phyloP scores from a whole-genome alignment of 2,888 invertebrate species.

The Ligdia adustata region DNA sequence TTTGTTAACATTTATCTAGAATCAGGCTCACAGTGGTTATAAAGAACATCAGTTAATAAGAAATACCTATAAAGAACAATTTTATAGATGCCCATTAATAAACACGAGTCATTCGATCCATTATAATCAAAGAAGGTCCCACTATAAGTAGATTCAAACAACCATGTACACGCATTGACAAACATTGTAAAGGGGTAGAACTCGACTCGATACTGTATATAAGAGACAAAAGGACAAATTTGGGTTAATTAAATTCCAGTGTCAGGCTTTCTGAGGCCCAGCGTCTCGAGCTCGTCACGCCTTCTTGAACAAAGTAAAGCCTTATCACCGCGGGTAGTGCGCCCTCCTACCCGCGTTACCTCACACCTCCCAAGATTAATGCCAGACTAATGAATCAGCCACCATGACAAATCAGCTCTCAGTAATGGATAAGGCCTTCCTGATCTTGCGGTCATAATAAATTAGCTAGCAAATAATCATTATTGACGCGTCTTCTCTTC shows the following conservation, averaged over 20 bases:
- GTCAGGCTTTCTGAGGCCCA: conserved; percentile 60
- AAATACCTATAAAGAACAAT: no score
- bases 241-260: conserved; percentile 77
- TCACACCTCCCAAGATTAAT: conserved; percentile 69
- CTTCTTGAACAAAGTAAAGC: conserved; percentile 70
- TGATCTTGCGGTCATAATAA: conserved; percentile 66
- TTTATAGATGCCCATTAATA: no score
- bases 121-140: not conserved
- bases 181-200: conserved; percentile 51
- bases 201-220: conserved; percentile 44
- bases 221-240: conserved; percentile 71
- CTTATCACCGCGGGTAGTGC: conserved; percentile 66
- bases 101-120: not conserved
- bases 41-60: no score
- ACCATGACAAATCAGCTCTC: conserved; percentile 74
- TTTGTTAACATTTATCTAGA: no score
- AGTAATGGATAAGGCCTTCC: conserved; percentile 71
- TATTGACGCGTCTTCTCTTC: conserved; percentile 48
- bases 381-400: conserved; percentile 75
- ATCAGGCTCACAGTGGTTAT: no score
- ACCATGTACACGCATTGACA: conserved; percentile 59
- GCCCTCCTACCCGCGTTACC: conserved; percentile 36
- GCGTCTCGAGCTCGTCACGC: conserved; percentile 65
- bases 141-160: conserved; percentile 18
- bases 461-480: conserved; percentile 56